A percentile compares a stretch with the other conserved stretches of the same genome.
These are phyloP conservation scores for Eulemur rufifrons DNA, from an alignment of 2,113 vertebrate genomes.

Conservation along the genomic window DNA sequence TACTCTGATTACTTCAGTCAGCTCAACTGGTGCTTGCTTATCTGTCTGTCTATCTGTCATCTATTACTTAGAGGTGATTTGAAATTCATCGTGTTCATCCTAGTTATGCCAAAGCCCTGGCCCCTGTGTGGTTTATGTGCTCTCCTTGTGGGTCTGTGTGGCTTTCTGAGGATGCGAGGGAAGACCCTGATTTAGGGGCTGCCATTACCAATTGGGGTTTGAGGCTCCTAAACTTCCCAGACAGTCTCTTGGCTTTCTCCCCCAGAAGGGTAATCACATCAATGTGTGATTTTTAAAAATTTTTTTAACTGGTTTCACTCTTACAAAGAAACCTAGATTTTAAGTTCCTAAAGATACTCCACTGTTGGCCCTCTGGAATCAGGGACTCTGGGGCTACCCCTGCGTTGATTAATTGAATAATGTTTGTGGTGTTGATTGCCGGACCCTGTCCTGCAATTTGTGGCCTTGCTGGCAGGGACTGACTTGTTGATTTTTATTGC, in stretches of 20 bases:
- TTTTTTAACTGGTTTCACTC: conserved; percentile 1
- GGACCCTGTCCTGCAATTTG: not conserved
- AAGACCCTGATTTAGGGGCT: not conserved
- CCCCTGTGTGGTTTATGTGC: not conserved
- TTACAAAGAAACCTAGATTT: not conserved
- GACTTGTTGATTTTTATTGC: conserved; percentile 60
- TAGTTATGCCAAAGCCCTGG: not conserved
- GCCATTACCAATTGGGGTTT: not conserved
- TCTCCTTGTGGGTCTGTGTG: not conserved
- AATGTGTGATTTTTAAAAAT: not conserved
- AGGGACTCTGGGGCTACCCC: not conserved
- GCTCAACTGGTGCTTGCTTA: not conserved
- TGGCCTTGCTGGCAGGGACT: not conserved
- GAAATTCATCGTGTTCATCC: not conserved
- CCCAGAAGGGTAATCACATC: not conserved
- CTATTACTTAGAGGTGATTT: not conserved
- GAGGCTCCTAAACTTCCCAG: not conserved
- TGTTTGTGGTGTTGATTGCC: not conserved
- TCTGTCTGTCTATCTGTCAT: not conserved
- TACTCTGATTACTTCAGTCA: not conserved
- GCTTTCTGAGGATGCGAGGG: not conserved
- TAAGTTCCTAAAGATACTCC: not conserved
- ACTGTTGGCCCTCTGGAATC: not conserved
- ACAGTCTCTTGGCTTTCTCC: conserved; percentile 8
- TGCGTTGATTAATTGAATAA: not conserved